These are phyloP conservation scores for Taeniopygia guttata DNA, from an alignment of 2,797 vertebrate species.

Conservation along the genomic window DNA sequence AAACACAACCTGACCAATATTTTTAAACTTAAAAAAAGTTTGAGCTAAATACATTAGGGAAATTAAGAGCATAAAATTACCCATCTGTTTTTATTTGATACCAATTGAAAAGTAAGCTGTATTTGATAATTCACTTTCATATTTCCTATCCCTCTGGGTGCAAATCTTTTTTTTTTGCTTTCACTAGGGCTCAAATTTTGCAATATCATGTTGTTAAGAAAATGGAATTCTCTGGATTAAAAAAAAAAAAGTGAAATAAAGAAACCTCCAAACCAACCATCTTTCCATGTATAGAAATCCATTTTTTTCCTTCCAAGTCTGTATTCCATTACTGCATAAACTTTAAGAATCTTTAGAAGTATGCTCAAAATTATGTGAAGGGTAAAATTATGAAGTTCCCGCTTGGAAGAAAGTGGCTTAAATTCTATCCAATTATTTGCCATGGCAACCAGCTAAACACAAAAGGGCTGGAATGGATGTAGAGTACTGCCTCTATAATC, in stretches of 20 bases:
- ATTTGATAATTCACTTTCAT: neutral
- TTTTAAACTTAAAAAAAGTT: neutral
- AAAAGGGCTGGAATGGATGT: slow-evolving; percentile 85
- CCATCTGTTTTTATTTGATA: neutral
- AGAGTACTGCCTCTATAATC: slow-evolving; percentile 85
- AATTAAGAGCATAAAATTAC: neutral
- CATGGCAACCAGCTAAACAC: slow-evolving; percentile 92
- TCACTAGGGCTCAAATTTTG: neutral
- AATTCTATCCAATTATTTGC: slow-evolving; percentile 95
- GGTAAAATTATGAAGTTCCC: slow-evolving; percentile 87
- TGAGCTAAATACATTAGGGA: neutral
- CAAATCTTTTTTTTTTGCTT: neutral
- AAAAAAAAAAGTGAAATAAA: neutral
- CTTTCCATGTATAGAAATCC: neutral
- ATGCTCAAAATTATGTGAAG: slow-evolving; percentile 84
- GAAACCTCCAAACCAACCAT: neutral
- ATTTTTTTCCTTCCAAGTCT: neutral
- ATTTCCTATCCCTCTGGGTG: neutral
- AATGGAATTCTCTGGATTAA: neutral
- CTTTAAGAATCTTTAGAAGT: slow-evolving; percentile 84
- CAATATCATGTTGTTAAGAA: neutral
- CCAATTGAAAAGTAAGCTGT: neutral
- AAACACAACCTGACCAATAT: neutral
- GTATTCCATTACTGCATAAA: slow-evolving; percentile 74
- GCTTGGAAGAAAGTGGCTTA: slow-evolving; percentile 90